phyloP scores from a whole-genome alignment of 2,888 invertebrate genomes.

The Troilus luridus region DNA sequence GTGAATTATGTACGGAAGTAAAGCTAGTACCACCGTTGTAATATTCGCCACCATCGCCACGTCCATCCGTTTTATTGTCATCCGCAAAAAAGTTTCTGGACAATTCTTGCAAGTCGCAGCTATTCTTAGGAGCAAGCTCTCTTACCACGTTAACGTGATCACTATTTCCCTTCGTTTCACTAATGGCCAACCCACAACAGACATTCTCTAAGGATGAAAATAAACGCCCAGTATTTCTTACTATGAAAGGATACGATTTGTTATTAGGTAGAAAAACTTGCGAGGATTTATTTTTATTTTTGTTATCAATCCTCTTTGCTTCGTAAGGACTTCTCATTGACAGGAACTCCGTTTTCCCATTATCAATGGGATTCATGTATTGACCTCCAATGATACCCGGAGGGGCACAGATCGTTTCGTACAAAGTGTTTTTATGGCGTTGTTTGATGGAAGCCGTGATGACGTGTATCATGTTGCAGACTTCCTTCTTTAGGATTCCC shows the following conservation, averaged over 20 bases:
- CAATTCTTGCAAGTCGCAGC: neutral
- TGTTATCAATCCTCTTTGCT: neutral
- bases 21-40: neutral
- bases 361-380: neutral
- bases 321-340: neutral
- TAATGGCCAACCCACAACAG: neutral
- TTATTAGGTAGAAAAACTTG: neutral
- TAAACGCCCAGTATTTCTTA: neutral
- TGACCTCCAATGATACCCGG: neutral
- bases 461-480: conserved; percentile 31
- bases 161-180: neutral
- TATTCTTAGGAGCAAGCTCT: neutral
- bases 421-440: neutral
- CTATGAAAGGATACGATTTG: neutral
- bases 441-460: neutral
- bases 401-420: neutral
- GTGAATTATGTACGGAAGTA: neutral
- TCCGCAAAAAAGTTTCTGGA: neutral
- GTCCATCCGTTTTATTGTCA: neutral
- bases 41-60: neutral
- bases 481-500: conserved; percentile 32
- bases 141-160: neutral
- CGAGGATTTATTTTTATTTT: neutral
- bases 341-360: neutral
- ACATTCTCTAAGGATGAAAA: neutral